Base-by-base conservation (phyloP, 2,888 invertebrate species). In the Callinectes sapidus region DNA sequence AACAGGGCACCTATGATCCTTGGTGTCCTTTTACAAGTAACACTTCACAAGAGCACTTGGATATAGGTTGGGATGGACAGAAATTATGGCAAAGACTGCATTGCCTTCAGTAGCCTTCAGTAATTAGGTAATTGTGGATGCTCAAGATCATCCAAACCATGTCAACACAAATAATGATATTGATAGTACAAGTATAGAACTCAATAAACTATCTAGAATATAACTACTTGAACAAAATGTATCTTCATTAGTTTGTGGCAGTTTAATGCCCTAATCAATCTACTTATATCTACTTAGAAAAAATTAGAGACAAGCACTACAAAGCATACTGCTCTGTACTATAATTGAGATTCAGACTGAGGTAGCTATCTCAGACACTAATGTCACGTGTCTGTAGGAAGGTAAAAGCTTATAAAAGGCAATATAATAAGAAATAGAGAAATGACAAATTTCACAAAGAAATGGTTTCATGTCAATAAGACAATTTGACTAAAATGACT, bases 1-100 rank as follows among this genome's bases (percentile, higher is more conserved):
- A 28, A 71, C 71, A 71, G 71, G 71, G 28, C n/a, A 71, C 71
- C 71, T 71, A 71, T 28, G 71, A 28, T 23, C 71, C 71, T 71
- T 71, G 71, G 71, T 71, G n/a, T 28, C 71, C 71, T 71, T 10
- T 71, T 71, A 71, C 71, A 28, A 71, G 71, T 61, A 71, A n/a
- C 71, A 71, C 71, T 71, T 71, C 28, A 23, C 28, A 71, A 71
- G 71, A 71, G 71, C 71, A 71, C 71, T 71, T 71, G 61, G 23
- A 61, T 16, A 61, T 61, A 23, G 16, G 61, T 18, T 61, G 71
- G 28, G 28, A 71, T 71, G 71, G n/a, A 71, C 71, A 71, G 71
- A 71, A 28, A 28, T n/a, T n/a, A n/a, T 71, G 71, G 28, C 23
- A 71, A 71, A 28, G 71, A 23, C 28, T 71, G 71, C 28, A 71